These are phyloP conservation scores for Mirounga angustirostris DNA, from an alignment of 2,113 vertebrate species.

Conservation along the genomic window DNA sequence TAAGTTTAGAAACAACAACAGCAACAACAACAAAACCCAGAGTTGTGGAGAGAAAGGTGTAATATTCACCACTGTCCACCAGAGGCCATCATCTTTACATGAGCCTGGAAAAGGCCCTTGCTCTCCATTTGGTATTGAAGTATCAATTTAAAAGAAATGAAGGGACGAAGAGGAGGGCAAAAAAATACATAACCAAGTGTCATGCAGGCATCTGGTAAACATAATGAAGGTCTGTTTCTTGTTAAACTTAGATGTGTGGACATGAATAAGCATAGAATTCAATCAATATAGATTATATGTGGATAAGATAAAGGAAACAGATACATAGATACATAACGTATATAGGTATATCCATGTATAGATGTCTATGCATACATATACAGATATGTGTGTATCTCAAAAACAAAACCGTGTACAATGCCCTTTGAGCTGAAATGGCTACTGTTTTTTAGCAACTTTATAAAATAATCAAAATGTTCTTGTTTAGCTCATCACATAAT, in stretches of 20 bases:
- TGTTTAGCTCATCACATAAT: neutral
- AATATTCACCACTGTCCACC: neutral
- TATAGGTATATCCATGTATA: neutral
- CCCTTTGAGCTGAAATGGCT: neutral
- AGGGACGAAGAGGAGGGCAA: neutral
- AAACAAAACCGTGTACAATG: neutral
- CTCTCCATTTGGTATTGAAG: neutral
- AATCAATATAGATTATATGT: neutral
- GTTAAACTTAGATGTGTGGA: neutral
- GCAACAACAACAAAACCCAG: neutral
- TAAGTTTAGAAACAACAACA: neutral
- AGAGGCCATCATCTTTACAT: constrained; percentile 64
- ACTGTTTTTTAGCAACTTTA: neutral
- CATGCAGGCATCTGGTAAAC: neutral
- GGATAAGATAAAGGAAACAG: neutral
- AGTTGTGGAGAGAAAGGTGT: neutral
- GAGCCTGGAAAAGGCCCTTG: neutral
- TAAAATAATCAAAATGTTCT: constrained; percentile 36
- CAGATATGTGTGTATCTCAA: neutral
- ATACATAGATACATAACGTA: neutral
- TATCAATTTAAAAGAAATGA: neutral
- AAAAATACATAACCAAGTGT: neutral
- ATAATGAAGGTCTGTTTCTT: neutral
- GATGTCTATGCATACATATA: neutral
- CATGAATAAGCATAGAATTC: neutral